Evolutionary conservation across 2,888 invertebrate genomes (phyloP).

Genomic region (Idaea biselata): DNA sequence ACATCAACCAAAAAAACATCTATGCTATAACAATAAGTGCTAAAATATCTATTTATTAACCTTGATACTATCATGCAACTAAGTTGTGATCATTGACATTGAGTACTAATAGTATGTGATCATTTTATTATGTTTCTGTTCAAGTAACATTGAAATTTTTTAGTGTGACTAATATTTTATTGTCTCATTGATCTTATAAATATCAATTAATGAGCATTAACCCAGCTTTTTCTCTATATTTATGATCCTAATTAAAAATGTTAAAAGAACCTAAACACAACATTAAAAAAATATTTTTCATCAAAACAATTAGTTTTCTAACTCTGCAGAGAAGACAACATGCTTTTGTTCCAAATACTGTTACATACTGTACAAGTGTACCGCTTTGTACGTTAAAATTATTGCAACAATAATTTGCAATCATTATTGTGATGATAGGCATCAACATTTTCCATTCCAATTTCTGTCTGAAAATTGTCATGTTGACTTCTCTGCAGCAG

Average conservation of each 20-base stretch:
- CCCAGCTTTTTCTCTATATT: too few species aligned
- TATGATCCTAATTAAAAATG: too few species aligned
- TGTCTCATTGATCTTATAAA: too few species aligned
- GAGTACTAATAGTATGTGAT: background rate
- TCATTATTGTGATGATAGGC: too few species aligned
- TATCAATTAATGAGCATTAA: too few species aligned
- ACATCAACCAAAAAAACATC: slow-evolving; percentile 4
- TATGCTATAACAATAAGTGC: too few species aligned
- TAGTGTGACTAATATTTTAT: background rate
- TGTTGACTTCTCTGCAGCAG: too few species aligned
- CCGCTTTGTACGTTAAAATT: too few species aligned
- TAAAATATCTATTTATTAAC: background rate
- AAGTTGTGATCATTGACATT: background rate
- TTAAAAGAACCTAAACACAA: too few species aligned
- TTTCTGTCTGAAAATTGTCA: too few species aligned
- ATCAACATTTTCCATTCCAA: too few species aligned
- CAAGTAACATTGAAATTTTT: background rate
- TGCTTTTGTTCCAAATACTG: background rate
- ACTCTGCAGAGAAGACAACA: background rate
- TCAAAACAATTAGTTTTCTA: background rate
- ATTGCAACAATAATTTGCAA: too few species aligned
- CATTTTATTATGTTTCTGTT: background rate
- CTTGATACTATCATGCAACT: background rate
- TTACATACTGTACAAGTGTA: background rate
- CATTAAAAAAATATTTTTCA: background rate